Evolutionary conservation across 2,797 vertebrate species (phyloP).

Genomic region (Takifugu ocellatus): DNA sequence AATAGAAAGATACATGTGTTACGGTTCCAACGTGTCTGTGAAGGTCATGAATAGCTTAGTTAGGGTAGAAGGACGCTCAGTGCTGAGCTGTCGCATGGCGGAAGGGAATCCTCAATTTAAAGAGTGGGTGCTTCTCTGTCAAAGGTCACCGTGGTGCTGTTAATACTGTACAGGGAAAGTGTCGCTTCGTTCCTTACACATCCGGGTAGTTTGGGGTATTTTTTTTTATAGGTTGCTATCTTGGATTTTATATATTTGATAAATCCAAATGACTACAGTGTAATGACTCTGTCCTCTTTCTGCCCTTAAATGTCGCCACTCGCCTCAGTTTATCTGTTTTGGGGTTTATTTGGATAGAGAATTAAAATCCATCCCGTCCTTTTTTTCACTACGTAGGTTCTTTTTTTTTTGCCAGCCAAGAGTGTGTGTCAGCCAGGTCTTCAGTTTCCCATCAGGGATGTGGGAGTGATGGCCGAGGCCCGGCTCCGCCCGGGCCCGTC

Average conservation of each 20-base stretch:
- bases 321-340: conserved; percentile 17
- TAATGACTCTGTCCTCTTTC: neutral
- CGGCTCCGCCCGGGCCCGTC: conserved; percentile 22
- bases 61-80: no score
- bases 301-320: neutral
- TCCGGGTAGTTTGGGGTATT: no score
- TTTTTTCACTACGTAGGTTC: conserved; percentile 40
- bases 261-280: neutral
- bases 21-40: conserved; percentile 6
- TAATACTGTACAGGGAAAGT: no score
- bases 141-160: no score
- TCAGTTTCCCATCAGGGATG: conserved; percentile 36
- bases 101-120: no score
- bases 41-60: no score
- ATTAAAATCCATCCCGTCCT: conserved; percentile 17
- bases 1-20: conserved; percentile 25
- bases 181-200: no score
- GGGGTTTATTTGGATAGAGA: conserved; percentile 29
- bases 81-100: no score
- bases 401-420: conserved; percentile 43
- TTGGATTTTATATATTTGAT: no score
- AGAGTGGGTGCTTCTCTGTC: no score
- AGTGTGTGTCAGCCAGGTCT: conserved; percentile 48
- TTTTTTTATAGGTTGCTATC: no score
- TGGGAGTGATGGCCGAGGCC: conserved; percentile 27